These are phyloP conservation scores for Melanotaenia pygmaea DNA, from an alignment of 2,797 vertebrate species.

Conservation along the genomic window DNA sequence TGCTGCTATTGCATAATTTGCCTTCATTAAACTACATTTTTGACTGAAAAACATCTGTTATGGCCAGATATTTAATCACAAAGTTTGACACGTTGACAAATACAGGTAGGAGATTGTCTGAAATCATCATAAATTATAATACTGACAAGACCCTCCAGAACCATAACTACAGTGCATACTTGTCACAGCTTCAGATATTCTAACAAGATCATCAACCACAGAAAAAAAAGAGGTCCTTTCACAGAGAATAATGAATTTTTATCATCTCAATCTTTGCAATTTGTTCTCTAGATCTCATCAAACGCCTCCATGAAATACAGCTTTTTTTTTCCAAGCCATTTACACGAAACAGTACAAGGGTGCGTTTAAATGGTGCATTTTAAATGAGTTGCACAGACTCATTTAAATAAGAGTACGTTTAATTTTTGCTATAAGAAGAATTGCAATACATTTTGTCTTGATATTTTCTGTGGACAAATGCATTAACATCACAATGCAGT, in stretches of 20 bases:
- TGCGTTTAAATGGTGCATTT: background rate
- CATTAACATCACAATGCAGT: conserved; percentile 57
- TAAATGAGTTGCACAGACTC: conserved; percentile 2
- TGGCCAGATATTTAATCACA: background rate
- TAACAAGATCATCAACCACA: background rate
- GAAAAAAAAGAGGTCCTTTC: background rate
- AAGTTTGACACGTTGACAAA: no score
- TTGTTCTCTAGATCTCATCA: background rate
- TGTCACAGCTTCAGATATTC: background rate
- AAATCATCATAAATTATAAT: background rate
- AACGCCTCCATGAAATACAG: background rate
- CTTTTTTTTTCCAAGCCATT: background rate
- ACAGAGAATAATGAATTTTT: background rate
- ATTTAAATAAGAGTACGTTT: background rate
- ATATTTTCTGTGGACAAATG: conserved; percentile 32
- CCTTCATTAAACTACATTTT: no score
- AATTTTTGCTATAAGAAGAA: conserved; percentile 9
- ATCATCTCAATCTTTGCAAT: background rate
- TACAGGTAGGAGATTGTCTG: background rate
- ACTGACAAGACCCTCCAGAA: background rate
- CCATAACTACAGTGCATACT: background rate
- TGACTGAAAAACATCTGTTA: background rate
- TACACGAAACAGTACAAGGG: background rate
- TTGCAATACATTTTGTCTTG: conserved; percentile 28
- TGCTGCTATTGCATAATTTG: no score